Conservation (phyloP, 2,888 invertebrate species). For the Eupithecia subumbrata region DNA sequence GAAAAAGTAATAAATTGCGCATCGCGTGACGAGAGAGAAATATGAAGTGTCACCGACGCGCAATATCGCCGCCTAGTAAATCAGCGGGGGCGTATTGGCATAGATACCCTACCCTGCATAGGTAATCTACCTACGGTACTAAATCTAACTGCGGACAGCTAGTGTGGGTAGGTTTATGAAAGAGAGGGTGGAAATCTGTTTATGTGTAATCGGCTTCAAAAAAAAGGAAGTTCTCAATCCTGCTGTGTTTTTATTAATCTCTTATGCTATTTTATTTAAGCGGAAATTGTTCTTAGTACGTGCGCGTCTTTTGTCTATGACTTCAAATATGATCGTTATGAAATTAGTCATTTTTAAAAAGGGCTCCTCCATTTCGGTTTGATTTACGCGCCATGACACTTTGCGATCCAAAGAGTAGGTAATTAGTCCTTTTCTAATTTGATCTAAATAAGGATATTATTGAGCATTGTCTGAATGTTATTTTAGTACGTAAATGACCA, state of each 20-base stretch:
- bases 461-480: too few species aligned
- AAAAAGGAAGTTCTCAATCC: background rate
- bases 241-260: too few species aligned
- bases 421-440: too few species aligned
- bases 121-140: background rate
- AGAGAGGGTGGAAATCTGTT: background rate
- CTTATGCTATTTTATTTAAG: background rate
- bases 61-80: conserved; percentile 27
- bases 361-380: too few species aligned
- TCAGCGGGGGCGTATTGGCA: conserved; percentile 17
- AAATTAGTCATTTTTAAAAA: too few species aligned
- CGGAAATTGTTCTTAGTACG: background rate
- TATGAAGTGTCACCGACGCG: conserved; percentile 38
- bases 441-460: too few species aligned
- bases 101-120: background rate
- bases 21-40: conserved; percentile 35
- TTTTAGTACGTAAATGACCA: too few species aligned
- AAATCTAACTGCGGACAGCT: background rate
- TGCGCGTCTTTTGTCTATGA: too few species aligned
- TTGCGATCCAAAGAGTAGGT: too few species aligned
- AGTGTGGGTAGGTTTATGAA: background rate
- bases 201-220: background rate
- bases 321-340: too few species aligned
- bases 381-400: too few species aligned
- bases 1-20: conserved; percentile 35